These are phyloP conservation scores for Arrhamphus sclerolepis DNA, from an alignment of 2,797 vertebrate genomes.

Conservation along the genomic window DNA sequence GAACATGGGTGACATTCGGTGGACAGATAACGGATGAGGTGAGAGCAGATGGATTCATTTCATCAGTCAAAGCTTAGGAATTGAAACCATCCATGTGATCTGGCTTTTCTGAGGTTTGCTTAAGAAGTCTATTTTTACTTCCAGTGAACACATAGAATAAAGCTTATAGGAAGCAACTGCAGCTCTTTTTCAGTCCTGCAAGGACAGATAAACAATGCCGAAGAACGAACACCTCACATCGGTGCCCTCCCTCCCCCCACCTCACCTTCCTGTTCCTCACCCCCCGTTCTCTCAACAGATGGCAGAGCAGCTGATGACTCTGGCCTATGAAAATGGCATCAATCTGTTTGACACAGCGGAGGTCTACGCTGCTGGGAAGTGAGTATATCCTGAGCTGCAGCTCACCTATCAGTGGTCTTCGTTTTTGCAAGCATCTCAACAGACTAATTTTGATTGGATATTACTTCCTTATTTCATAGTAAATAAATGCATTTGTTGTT, in stretches of 20 bases:
- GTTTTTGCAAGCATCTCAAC: background rate
- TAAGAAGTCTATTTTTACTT: conserved; percentile 50
- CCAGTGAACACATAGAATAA: conserved; percentile 25
- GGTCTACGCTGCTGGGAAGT: conserved; percentile 98
- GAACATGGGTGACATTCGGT: conserved; percentile 99
- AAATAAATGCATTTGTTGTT: background rate
- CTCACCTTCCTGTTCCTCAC: conserved; percentile 26
- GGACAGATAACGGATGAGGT: conserved; percentile 99
- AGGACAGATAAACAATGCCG: conserved; percentile 50
- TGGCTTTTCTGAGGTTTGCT: conserved; percentile 22
- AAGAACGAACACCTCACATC: conserved; percentile 35
- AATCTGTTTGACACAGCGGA: conserved; percentile 99
- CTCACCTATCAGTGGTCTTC: conserved; percentile 34
- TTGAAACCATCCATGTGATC: conserved; percentile 47
- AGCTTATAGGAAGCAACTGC: conserved; percentile 3
- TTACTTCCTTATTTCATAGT: background rate
- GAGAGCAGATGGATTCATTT: conserved; percentile 72
- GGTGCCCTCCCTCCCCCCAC: conserved; percentile 23
- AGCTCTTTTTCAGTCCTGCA: conserved; percentile 16
- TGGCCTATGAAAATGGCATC: conserved; percentile 98
- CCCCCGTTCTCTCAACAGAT: conserved; percentile 83
- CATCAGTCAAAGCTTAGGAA: conserved; percentile 51
- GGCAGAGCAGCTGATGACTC: conserved; percentile 97
- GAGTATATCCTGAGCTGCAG: conserved; percentile 73
- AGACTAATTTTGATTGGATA: background rate